Base-by-base conservation (phyloP, 2,888 invertebrate species). In the Amphiduros pacificus region DNA sequence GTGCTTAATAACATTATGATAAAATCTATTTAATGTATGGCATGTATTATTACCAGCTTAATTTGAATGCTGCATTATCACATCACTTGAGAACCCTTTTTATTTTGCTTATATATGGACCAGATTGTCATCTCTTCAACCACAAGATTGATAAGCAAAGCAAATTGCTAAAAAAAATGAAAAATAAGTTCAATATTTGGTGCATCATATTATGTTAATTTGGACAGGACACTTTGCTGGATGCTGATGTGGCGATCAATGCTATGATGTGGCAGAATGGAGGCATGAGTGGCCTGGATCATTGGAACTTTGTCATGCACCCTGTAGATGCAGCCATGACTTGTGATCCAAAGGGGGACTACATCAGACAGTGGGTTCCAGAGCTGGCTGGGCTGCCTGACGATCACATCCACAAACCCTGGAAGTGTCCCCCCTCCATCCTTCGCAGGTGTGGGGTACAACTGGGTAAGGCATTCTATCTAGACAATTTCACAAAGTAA, bases 221-320 rank as follows among this genome's bases (percentile, higher is more conserved):
- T 49, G 17, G n/a, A 5, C 58, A 73, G 71, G 73, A 73, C 61
- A 73, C 73, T 2, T 51, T 73, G 44, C 31, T 73, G 28, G 73
- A 73, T 64, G 73, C 73, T 22, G 73, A 73, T 68, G 70, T 71
- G 9, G 73, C 71, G 20, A 72, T 73, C 32, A 73, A 73, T 64
- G 71, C 73, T 36, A 72, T 73, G 71, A 72, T 72, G 71, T 73
- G 73, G 71, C 73, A 73, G 66, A 72, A 72, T 61, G 73, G 71
- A 24, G 71, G 71, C 9, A 72, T 71, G 71, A 72, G 71, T 66
- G 73, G 73, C 6, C 66, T 73, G 9, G 73, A 73, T 58, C 71
- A 71, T 63, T 73, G 73, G 73, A 73, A 73, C 60, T 73, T 73
- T 65, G 71, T 73, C 31, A 73, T 73, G 71, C 73, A 73, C 59